Base-by-base conservation (phyloP, 2,797 vertebrate genomes). In the Trichosurus vulpecula region DNA sequence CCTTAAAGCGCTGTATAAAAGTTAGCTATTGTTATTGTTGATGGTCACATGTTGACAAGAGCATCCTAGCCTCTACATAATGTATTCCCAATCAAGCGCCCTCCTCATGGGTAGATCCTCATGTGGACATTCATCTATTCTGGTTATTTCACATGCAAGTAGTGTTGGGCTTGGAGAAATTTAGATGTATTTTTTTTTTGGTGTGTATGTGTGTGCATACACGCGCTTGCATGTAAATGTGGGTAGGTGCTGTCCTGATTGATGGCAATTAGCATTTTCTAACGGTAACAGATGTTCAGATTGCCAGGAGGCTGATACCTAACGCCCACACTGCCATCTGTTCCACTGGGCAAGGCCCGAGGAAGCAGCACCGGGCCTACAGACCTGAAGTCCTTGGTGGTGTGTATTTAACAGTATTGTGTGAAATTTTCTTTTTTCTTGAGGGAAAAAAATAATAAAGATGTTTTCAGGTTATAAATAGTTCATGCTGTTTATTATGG, bases 241-340 rank as follows among this genome's bases (percentile, higher is more conserved):
- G 98, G 99, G 98, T 98, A 99, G 99, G 99, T 99, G 98, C 99
- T 98, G 98, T 99, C 99, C 99, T 99, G 99, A 99, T 99, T 99
- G 99, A 99, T 99, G 99, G 99, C 99, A 99, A 99, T 99, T 99
- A 99, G 99, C 99, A 99, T 99, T 99, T 99, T 99, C 99, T 99
- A 99, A 99, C 99, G 98, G 99, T 99, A 99, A 99, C 99, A 99
- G 99, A 99, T 99, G 99, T 99, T 99, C 98, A 96, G 98, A 98
- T 99, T 99, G 99, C 99, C 99, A 99, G 99, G 99, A 99, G 99
- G 99, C 99, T 99, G 99, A 98, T 99, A 99, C 99, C 99, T 99
- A 98, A 98, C 98, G 98, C 99, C 99, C 99, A 99, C 99, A 54
- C 98, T 90, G 98, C 99, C 99, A 99, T 99, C 99, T 99, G 99